Percentiles rank a stretch among this genome's conserved stretches.
These are phyloP conservation scores for Zaprionus davidi DNA, from an alignment of 1,140 invertebrate species.

Conservation along the genomic window DNA sequence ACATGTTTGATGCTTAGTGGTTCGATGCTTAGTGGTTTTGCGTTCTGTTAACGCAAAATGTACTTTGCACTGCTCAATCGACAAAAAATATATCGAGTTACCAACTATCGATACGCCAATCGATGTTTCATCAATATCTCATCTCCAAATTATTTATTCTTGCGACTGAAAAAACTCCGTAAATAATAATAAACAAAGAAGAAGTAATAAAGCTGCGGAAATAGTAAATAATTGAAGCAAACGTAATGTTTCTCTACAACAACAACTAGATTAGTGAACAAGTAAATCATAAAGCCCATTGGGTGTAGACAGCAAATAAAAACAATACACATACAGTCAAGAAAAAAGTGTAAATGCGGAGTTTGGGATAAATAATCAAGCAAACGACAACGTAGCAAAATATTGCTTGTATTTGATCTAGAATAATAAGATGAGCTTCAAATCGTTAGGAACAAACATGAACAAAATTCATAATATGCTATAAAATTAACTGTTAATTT, in stretches of 20 bases:
- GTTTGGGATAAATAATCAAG: conserved; percentile 13
- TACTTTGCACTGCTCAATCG: not conserved
- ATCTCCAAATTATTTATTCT: conserved; percentile 4
- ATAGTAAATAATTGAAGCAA: not conserved
- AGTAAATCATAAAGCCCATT: not conserved
- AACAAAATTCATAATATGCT: not conserved
- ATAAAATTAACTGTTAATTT: conserved; percentile 16
- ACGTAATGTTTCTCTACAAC: not conserved
- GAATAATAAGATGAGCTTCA: conserved; percentile 12
- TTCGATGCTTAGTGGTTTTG: no score
- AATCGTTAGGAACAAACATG: not conserved
- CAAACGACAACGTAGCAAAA: conserved; percentile 5
- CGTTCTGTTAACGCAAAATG: no score
- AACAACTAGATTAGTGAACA: not conserved
- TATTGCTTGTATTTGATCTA: not conserved
- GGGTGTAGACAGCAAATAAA: conserved; percentile 11
- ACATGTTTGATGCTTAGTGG: no score
- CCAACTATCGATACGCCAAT: not conserved
- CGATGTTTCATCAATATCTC: not conserved
- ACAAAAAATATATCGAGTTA: not conserved
- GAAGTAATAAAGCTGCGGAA: not conserved
- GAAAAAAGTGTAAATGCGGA: not conserved
- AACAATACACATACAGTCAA: conserved; percentile 1
- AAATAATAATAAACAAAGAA: conserved; percentile 2
- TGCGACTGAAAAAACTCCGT: conserved; percentile 3